Base-by-base conservation (phyloP, 1,140 invertebrate genomes). In the Scaptomyza hsui region DNA sequence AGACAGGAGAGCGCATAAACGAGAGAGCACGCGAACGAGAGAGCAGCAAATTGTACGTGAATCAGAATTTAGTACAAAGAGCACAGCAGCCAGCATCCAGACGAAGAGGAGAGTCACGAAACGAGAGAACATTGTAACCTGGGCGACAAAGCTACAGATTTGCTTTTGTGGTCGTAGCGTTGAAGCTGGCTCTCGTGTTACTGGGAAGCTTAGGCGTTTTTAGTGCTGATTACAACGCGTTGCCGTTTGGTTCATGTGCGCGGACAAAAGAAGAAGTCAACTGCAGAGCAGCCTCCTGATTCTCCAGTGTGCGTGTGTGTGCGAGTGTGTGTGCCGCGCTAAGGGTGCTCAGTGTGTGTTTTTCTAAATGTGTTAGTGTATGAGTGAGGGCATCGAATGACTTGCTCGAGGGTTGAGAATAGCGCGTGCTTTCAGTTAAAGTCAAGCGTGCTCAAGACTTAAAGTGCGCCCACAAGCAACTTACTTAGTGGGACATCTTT, bases 141-240 rank as follows among this genome's bases (percentile, higher is more conserved):
- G 29, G 12, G 53, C 65, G 35, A 75, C 65, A 81, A 78, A 74
- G 56, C 81, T 21, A 86, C 81, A 71, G 16, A 16, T 12, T 49
- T 16, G 42, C 19, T 32, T 29, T 29, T 77, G 74, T 74, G 26
- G 73, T 62, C 47, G 16, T 47, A 51, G 55, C 3, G 35, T 41
- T 19, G 7, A 53, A 35, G 29, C 32, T 51, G 60, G 69, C 16
- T 47, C 63, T 73, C 68, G 62, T 60, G 63, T 88, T 86, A 81
- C 65, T 88, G 59, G 69, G 57, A 61, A 86, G 73, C 80, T 80
- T 73, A 71, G 78, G 56, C 41, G 74, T 73, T 73, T 88, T 88
- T 82, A 88, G 82, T 88, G 82, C 82, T 88, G 78, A 88, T 88
- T 89, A 88, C 82, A 88, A 88, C 83, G 82, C 82, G 82, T 88